Percentiles rank a stretch among this genome's conserved stretches.
phyloP scores from a whole-genome alignment of 2,113 vertebrate species.

The Pogona vitticeps region DNA sequence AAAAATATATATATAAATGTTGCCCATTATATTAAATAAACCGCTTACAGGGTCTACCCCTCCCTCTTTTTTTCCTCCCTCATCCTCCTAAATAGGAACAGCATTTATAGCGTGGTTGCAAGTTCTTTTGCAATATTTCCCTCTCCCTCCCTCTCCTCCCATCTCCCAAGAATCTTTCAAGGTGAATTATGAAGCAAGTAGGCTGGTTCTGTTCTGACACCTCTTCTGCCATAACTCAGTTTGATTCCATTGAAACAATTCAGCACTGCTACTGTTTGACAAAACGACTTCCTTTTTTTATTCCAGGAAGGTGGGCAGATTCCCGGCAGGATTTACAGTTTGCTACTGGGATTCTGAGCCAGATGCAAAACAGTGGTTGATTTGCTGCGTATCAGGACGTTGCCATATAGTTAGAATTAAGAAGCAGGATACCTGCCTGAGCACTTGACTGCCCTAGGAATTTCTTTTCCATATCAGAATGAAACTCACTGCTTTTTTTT shows the following conservation, averaged over 20 bases:
- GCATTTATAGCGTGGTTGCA: constrained; percentile 52
- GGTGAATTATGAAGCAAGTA: constrained; percentile 33
- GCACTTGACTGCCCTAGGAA: too few species aligned
- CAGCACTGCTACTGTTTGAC: background rate
- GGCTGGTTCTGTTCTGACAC: constrained; percentile 27
- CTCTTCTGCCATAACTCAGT: constrained; percentile 10
- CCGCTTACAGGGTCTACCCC: constrained; percentile 46
- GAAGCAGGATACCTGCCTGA: background rate
- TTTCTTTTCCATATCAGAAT: too few species aligned
- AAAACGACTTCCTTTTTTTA: constrained; percentile 24
- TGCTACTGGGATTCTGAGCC: background rate
- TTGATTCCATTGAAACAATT: constrained; percentile 25
- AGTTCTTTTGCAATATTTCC: constrained; percentile 54
- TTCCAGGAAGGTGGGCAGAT: background rate
- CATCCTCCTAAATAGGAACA: constrained; percentile 59
- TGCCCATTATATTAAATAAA: constrained; percentile 62
- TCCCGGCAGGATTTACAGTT: background rate
- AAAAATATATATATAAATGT: constrained; percentile 58
- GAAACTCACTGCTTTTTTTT: too few species aligned
- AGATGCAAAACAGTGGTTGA: background rate
- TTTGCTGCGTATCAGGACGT: background rate
- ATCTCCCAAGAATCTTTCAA: constrained; percentile 3
- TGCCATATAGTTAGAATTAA: background rate
- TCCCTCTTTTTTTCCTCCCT: constrained; percentile 49
- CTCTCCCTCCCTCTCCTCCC: constrained; percentile 9